Base-by-base conservation (phyloP, 1,140 invertebrate genomes). In the Drosophila repleta region DNA sequence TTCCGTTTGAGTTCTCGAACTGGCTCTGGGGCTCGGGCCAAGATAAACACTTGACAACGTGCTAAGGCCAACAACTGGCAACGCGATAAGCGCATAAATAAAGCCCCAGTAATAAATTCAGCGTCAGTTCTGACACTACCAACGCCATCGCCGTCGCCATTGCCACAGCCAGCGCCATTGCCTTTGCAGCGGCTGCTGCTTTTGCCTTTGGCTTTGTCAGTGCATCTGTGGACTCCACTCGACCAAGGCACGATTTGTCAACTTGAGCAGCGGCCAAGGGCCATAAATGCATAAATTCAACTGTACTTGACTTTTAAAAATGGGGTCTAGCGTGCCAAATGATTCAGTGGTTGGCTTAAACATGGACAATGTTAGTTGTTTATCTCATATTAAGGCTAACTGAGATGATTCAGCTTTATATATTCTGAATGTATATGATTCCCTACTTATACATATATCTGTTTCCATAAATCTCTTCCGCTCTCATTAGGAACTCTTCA, bases 11-110 rank as follows among this genome's bases (percentile, higher is more conserved):
- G 61, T 49, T 49, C 45, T 29, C 32, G 37, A 35, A 13, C 37
- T 57, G 45, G 29, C 39, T 61, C 46, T 49, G 55, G 61, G 57
- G 53, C 43, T 55, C 35, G 53, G 75, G 65, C 76, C 79, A 79
- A 83, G 79, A 88, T 83, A 88, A 83, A 79, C 83, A 88, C 83
- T 88, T 88, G 83, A 88, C 83, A 88, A 87, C 82, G 83, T 73
- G 82, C 82, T 87, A 87, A 87, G 82, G 82, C 82, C 68, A 56
- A 56, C 78, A 73, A 69, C 70, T 70, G 79, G 74, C 76, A 76
- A 70, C 78, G 62, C 71, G 79, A 79, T 88, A 88, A 83, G 79
- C 72, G 58, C 79, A 88, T 88, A 88, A 88, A 88, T 88, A 83
- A 83, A 79, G 35, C 32, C 55, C 21, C 53, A 48, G 76, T 67